Percentiles rank a stretch among this genome's conserved stretches.
phyloP scores from a whole-genome alignment of 1,140 invertebrate species.

The Pteromalus puparum region DNA sequence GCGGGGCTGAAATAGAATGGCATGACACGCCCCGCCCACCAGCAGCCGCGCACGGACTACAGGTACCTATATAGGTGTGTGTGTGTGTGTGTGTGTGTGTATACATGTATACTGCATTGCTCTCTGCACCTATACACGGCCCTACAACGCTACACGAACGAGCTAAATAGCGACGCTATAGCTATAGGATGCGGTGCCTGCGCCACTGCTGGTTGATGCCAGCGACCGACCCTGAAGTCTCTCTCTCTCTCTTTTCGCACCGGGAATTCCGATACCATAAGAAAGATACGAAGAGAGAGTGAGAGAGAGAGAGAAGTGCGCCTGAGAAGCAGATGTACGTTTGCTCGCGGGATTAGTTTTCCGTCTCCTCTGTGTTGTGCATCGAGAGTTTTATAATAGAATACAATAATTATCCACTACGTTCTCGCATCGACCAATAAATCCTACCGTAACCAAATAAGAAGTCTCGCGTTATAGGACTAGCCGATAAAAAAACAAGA shows the following conservation, averaged over 20 bases:
- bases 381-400: neutral
- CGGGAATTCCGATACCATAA: slow-evolving; percentile 2
- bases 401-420: neutral
- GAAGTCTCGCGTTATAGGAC: neutral
- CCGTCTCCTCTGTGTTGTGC: neutral
- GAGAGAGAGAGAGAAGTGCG: neutral
- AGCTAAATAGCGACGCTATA: neutral
- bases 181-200: neutral
- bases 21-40: slow-evolving; percentile 70
- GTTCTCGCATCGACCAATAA: neutral
- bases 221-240: slow-evolving; percentile 55
- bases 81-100: slow-evolving; percentile 34
- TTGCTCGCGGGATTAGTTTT: neutral
- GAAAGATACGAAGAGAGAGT: neutral
- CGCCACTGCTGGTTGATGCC: slow-evolving; percentile 56
- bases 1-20: slow-evolving; percentile 74
- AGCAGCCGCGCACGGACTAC: slow-evolving; percentile 55
- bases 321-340: neutral
- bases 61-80: slow-evolving; percentile 41
- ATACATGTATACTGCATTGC: slow-evolving; percentile 53
- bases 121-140: neutral
- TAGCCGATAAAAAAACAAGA: too few species aligned
- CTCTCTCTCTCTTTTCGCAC: slow-evolving; percentile 7
- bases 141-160: neutral
- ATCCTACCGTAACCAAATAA: too few species aligned